Evolutionary conservation across 2,888 invertebrate genomes (phyloP).

Genomic region (Sarcophaga subvicina): DNA sequence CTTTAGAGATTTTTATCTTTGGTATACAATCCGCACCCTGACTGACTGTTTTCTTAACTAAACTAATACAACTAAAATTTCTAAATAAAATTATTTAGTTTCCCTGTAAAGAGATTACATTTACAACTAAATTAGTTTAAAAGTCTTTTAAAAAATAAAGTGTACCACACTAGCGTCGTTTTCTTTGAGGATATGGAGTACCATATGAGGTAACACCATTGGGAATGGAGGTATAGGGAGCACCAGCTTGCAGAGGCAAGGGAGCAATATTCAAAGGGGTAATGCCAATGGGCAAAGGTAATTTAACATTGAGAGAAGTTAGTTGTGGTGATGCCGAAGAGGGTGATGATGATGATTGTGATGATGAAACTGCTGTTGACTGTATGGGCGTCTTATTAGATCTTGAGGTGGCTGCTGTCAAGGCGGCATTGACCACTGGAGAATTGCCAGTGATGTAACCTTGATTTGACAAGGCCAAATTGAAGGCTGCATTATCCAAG

Average conservation of each 20-base stretch:
- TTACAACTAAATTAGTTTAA: conserved; percentile 54
- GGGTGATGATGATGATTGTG: background rate
- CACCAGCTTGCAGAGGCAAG: conserved; percentile 77
- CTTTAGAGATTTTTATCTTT: background rate
- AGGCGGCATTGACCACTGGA: conserved; percentile 13
- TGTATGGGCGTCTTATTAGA: background rate
- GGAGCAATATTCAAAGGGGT: conserved; percentile 76
- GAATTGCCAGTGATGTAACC: conserved; percentile 74
- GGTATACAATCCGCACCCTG: conserved; percentile 43
- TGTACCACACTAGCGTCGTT: conserved; percentile 31
- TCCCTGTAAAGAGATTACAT: conserved; percentile 5
- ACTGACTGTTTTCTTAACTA: background rate
- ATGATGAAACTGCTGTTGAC: background rate
- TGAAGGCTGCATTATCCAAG: conserved; percentile 77
- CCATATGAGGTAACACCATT: conserved; percentile 77
- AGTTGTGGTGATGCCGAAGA: conserved; percentile 30
- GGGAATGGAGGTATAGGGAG: conserved; percentile 76
- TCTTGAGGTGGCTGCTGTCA: conserved; percentile 8
- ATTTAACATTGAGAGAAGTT: conserved; percentile 75
- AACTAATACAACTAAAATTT: background rate
- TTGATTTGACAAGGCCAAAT: conserved; percentile 75
- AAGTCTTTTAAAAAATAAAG: background rate
- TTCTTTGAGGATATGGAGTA: conserved; percentile 75
- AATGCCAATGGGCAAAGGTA: conserved; percentile 77
- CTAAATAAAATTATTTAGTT: background rate